Conservation (phyloP, 1,140 invertebrate genomes). For the Drepana arcuata region DNA sequence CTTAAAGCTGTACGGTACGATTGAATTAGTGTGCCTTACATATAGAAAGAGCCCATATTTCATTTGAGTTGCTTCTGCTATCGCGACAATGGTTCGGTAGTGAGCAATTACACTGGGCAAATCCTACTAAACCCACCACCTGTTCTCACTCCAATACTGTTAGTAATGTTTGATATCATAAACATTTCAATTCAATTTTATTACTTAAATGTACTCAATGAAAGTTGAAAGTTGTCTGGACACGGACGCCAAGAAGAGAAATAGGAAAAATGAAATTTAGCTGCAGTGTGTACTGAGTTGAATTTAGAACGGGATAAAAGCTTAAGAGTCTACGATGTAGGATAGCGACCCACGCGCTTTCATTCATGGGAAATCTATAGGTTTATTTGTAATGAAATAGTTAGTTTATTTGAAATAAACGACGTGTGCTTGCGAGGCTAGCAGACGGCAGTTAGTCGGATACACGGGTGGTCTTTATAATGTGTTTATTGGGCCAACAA, state of each 20-base stretch:
- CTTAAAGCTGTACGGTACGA: too few species aligned
- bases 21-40: too few species aligned
- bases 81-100: conserved; percentile 39
- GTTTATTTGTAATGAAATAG: conserved; percentile 69
- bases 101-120: conserved; percentile 55
- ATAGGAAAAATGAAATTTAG: conserved; percentile 29
- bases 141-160: conserved; percentile 50
- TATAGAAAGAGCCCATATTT: conserved; percentile 18
- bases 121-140: conserved; percentile 55
- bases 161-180: conserved; percentile 41
- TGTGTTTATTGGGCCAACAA: conserved; percentile 27
- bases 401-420: conserved; percentile 62
- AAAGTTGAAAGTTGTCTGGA: conserved; percentile 18
- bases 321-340: conserved; percentile 27
- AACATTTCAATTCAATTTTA: conserved; percentile 13
- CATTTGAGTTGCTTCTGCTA: conserved; percentile 28
- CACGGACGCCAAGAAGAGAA: conserved; percentile 1
- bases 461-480: conserved; percentile 49
- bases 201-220: conserved; percentile 13
- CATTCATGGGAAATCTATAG: conserved; percentile 60
- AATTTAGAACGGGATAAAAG: conserved; percentile 14
- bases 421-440: conserved; percentile 35
- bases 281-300: conserved; percentile 13
- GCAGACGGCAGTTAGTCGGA: conserved; percentile 24
- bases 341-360: conserved; percentile 60